A percentile compares a stretch with the other conserved stretches of the same genome.
These are phyloP conservation scores for Lepilemur ruficaudatus DNA, from an alignment of 2,797 vertebrate species.

Conservation along the genomic window DNA sequence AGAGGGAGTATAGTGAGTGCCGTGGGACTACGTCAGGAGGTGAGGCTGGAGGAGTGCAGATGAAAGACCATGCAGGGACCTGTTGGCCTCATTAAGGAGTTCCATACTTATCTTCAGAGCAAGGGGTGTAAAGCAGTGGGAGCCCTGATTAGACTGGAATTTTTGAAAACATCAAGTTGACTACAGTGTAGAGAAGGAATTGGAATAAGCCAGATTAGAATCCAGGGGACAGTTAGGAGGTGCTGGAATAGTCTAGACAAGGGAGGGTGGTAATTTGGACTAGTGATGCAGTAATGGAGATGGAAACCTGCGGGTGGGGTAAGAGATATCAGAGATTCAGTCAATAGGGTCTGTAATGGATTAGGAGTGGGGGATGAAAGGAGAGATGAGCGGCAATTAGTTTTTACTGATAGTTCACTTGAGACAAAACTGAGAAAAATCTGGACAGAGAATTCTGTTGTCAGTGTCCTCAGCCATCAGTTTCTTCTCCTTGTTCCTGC, in stretches of 20 bases:
- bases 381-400: neutral
- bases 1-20: neutral
- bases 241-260: neutral
- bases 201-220: neutral
- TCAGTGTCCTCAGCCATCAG: neutral
- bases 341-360: neutral
- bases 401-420: neutral
- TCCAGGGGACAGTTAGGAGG: neutral
- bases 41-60: neutral
- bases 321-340: neutral
- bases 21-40: neutral
- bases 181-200: neutral
- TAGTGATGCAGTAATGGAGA: neutral
- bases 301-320: neutral
- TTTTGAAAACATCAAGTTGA: neutral
- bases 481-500: neutral
- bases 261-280: neutral
- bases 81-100: neutral
- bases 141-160: neutral
- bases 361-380: neutral
- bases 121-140: neutral
- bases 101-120: neutral
- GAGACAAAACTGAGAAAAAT: neutral
- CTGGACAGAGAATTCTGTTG: neutral
- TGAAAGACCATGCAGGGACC: neutral